phyloP scores from a whole-genome alignment of 2,797 vertebrate species.

The Etheostoma nigrum region DNA sequence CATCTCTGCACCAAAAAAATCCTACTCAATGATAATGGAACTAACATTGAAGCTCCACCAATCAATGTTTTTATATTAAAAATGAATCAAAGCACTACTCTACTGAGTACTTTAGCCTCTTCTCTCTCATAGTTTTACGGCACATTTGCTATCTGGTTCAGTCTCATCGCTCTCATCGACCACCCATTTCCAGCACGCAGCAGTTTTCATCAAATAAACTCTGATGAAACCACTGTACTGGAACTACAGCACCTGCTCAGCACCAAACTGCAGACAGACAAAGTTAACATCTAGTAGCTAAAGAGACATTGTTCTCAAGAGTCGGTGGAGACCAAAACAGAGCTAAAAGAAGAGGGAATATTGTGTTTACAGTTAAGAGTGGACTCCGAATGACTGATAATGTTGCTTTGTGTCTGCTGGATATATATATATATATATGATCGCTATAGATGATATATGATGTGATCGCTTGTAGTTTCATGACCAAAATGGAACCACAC shows the following conservation, averaged over 20 bases:
- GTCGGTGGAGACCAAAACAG: not conserved
- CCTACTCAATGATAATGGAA: slow-evolving; percentile 39
- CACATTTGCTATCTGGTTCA: not conserved
- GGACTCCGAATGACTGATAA: rapidly evolving
- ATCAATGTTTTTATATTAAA: slow-evolving; percentile 44
- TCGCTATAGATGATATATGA: no score
- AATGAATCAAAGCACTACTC: slow-evolving; percentile 26
- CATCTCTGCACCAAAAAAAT: slow-evolving; percentile 27
- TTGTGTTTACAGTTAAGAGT: not conserved
- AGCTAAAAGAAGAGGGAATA: not conserved
- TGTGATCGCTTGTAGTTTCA: no score
- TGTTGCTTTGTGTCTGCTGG: not conserved
- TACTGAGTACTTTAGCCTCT: not conserved
- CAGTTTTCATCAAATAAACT: not conserved
- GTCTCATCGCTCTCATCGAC: not conserved
- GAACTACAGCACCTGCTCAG: no score
- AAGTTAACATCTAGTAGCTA: not conserved
- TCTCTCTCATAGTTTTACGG: slow-evolving; percentile 1
- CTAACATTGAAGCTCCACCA: slow-evolving; percentile 9
- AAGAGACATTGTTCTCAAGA: no score
- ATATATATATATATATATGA: not conserved
- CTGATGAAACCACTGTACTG: not conserved
- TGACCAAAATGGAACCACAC: no score
- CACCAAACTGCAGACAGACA: not conserved
- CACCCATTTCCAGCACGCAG: not conserved